phyloP scores from a whole-genome alignment of 2,113 vertebrate species.

The Ia io region DNA sequence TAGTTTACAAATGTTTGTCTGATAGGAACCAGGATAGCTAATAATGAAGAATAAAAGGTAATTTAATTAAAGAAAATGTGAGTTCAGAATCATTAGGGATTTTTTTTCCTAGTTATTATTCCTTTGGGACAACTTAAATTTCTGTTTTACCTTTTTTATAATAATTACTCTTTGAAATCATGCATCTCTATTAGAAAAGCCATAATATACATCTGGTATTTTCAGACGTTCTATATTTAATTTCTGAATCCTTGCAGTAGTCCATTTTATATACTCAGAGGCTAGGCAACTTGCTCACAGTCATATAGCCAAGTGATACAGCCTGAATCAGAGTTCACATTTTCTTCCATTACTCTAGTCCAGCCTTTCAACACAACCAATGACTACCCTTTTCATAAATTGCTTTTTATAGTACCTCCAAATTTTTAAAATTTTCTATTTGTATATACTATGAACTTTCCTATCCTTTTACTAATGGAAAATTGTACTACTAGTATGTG shows the following conservation, averaged over 20 bases:
- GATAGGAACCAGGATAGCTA: neutral
- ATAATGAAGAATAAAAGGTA: neutral
- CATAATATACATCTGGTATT: neutral
- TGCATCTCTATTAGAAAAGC: neutral
- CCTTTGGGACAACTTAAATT: neutral
- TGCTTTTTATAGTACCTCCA: neutral
- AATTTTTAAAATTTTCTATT: neutral
- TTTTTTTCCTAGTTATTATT: neutral
- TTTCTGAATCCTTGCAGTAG: neutral
- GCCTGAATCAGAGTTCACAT: neutral
- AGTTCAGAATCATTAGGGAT: neutral
- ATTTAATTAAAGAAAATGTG: neutral
- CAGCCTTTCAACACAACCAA: neutral
- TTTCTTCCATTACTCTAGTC: neutral
- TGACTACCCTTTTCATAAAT: neutral
- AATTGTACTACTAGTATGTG: neutral
- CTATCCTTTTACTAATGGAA: neutral
- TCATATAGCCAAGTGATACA: neutral
- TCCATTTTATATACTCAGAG: neutral
- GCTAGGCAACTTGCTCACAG: neutral
- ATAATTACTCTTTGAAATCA: neutral
- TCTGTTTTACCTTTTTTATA: constrained; percentile 7
- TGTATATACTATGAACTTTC: neutral
- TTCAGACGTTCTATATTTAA: neutral
- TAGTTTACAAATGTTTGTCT: neutral